Conservation (phyloP, 2,113 vertebrate species). For the Dascyllus trimaculatus region DNA sequence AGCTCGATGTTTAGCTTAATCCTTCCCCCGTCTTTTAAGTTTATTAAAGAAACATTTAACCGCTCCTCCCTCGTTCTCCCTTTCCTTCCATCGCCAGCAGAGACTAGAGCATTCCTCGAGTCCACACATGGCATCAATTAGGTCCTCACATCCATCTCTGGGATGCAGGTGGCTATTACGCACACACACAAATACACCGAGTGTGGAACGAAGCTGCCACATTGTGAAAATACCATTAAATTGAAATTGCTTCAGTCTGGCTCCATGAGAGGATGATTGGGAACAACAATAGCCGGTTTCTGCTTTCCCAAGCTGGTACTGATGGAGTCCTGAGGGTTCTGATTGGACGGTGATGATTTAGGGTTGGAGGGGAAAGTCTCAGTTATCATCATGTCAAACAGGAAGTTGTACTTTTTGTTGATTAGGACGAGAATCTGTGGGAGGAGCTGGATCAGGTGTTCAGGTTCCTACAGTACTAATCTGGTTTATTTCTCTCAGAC, state of each 20-base stretch:
- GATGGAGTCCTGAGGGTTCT: not conserved
- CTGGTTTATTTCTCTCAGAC: no score
- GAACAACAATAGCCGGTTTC: constrained; percentile 44
- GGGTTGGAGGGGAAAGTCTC: no score
- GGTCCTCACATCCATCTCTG: constrained; percentile 73
- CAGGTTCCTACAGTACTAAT: no score
- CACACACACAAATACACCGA: constrained; percentile 39
- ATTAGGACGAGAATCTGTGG: no score
- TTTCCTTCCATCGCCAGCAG: constrained; percentile 52
- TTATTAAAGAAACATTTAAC: constrained; percentile 65
- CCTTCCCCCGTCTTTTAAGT: constrained; percentile 36
- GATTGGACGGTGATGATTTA: constrained; percentile 16
- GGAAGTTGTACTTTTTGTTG: no score
- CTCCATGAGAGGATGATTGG: constrained; percentile 42
- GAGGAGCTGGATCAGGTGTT: no score
- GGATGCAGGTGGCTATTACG: constrained; percentile 70
- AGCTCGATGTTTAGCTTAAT: constrained; percentile 46
- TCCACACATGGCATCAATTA: constrained; percentile 71
- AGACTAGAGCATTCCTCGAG: constrained; percentile 68
- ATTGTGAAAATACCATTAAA: constrained; percentile 80
- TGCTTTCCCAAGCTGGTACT: constrained; percentile 7
- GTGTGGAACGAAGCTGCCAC: constrained; percentile 59
- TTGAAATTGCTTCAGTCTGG: constrained; percentile 76
- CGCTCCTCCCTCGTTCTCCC: constrained; percentile 16
- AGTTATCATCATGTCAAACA: no score